Conservation (phyloP, 1,140 invertebrate genomes). For the Drosophila pandora region DNA sequence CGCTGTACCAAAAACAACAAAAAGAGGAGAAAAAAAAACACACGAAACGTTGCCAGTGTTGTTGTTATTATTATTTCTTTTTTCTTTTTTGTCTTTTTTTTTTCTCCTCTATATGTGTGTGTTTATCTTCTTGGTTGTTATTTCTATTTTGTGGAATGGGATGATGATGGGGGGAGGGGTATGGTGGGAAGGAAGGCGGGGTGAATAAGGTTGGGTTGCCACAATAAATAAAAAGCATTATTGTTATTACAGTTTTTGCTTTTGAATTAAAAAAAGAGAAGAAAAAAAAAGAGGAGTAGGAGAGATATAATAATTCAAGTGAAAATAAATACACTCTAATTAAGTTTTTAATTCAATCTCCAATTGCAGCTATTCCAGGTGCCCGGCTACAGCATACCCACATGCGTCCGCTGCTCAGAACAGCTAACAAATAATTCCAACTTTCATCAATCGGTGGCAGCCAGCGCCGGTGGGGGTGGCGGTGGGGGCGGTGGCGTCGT, state of each 20-base stretch:
- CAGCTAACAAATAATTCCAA: slow-evolving; percentile 80
- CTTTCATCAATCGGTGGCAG: slow-evolving; percentile 76
- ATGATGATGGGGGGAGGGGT: not conserved
- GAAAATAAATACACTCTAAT: slow-evolving; percentile 2
- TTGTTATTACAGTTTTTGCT: slow-evolving; percentile 46
- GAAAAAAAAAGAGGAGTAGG: not conserved
- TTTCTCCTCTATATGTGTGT: slow-evolving; percentile 33
- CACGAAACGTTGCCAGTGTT: slow-evolving; percentile 60
- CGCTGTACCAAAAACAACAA: slow-evolving; percentile 52
- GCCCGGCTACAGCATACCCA: slow-evolving; percentile 83
- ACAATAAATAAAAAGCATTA: slow-evolving; percentile 53
- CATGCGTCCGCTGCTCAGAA: slow-evolving; percentile 83
- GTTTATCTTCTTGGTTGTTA: slow-evolving; percentile 64
- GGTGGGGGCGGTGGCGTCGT: slow-evolving; percentile 38
- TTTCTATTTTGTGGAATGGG: slow-evolving; percentile 43
- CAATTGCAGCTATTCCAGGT: slow-evolving; percentile 80
- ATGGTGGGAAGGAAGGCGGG: not conserved
- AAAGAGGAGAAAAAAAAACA: slow-evolving; percentile 58
- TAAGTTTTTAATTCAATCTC: not conserved
- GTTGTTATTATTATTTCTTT: slow-evolving; percentile 32
- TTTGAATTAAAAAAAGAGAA: not conserved
- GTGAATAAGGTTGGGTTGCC: slow-evolving; percentile 23
- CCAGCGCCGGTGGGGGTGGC: slow-evolving; percentile 33
- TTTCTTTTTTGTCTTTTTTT: slow-evolving; percentile 8
- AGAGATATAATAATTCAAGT: not conserved